phyloP scores from a whole-genome alignment of 2,888 invertebrate genomes.

The Anoncus sp. region DNA sequence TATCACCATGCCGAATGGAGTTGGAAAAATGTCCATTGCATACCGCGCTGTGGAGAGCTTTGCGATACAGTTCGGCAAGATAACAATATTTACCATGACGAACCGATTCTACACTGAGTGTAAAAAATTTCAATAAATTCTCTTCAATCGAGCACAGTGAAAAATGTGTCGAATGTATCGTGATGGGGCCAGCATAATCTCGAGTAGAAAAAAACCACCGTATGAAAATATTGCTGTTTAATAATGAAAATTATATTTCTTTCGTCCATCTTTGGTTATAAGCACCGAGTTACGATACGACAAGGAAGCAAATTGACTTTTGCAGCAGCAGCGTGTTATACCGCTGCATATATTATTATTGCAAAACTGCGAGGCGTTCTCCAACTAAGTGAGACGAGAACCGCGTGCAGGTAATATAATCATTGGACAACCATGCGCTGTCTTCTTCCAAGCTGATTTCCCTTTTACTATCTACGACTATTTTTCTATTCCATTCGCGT shows the following conservation, averaged over 20 bases:
- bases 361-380: slow-evolving; percentile 46
- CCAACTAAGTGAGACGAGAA: slow-evolving; percentile 43
- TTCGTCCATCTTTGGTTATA: not conserved
- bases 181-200: not conserved
- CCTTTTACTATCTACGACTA: slow-evolving; percentile 46
- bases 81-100: no score
- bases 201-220: not conserved
- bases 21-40: no score
- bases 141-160: not conserved
- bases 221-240: not conserved
- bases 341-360: slow-evolving; percentile 40
- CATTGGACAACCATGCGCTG: slow-evolving; percentile 26
- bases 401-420: slow-evolving; percentile 50
- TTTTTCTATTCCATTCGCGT: slow-evolving; percentile 29
- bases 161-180: not conserved
- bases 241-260: not conserved
- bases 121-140: not conserved
- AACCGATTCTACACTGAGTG: no score
- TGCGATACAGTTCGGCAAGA: no score
- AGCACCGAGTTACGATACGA: slow-evolving; percentile 3
- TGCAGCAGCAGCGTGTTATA: slow-evolving; percentile 23
- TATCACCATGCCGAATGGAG: no score
- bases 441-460: slow-evolving; percentile 53
- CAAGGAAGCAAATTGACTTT: slow-evolving; percentile 49
- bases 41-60: no score